These are phyloP conservation scores for Leptinotarsa peninsularis DNA, from an alignment of 2,888 invertebrate genomes.

Conservation along the genomic window DNA sequence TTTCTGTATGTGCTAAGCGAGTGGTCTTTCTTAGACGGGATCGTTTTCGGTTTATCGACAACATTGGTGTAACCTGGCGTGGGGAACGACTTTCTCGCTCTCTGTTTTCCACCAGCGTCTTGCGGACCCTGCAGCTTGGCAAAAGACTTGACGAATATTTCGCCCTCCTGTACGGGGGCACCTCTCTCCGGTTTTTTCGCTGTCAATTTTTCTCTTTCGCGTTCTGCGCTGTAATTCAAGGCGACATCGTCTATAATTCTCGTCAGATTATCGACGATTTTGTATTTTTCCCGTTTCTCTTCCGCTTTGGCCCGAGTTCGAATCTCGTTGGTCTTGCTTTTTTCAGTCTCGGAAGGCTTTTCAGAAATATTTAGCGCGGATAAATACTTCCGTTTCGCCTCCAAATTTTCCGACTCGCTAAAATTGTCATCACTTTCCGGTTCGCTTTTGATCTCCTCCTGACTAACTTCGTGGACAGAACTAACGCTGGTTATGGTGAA, in stretches of 20 bases:
- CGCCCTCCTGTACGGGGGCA: constrained; percentile 43
- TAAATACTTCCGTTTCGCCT: constrained; percentile 54
- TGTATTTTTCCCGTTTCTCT: constrained; percentile 52
- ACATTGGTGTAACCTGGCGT: constrained; percentile 47
- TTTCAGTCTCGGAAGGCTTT: constrained; percentile 52
- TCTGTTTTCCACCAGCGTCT: constrained; percentile 50
- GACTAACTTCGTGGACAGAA: constrained; percentile 32
- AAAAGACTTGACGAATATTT: constrained; percentile 60
- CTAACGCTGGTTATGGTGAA: neutral
- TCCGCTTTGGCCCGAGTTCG: constrained; percentile 60
- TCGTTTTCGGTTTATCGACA: constrained; percentile 11
- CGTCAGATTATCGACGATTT: constrained; percentile 48
- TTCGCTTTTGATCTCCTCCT: constrained; percentile 60
- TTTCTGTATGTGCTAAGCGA: neutral
- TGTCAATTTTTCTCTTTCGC: constrained; percentile 37
- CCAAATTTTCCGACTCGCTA: constrained; percentile 42
- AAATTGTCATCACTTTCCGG: constrained; percentile 57
- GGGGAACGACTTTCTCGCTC: constrained; percentile 61
- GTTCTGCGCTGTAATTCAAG: constrained; percentile 45
- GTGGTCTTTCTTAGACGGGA: constrained; percentile 20
- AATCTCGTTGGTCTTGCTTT: constrained; percentile 53
- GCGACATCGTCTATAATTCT: constrained; percentile 52
- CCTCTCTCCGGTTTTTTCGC: constrained; percentile 34
- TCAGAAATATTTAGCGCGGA: constrained; percentile 62
- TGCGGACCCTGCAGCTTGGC: constrained; percentile 52